phyloP scores from a whole-genome alignment of 2,113 vertebrate species.

The Atrichornis clamosus region DNA sequence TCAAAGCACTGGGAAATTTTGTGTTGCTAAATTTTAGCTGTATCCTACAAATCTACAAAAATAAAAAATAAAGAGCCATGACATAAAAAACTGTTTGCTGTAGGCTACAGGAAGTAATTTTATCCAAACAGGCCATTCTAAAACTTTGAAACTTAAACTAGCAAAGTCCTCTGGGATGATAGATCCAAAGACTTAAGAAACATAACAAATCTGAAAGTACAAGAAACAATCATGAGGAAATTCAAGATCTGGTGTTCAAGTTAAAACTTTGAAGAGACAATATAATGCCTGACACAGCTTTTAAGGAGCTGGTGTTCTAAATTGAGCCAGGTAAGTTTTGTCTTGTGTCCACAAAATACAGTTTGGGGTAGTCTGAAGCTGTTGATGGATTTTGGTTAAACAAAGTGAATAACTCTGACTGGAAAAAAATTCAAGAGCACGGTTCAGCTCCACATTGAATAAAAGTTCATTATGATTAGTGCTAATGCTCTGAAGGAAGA shows the following conservation, averaged over 20 bases:
- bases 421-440: neutral
- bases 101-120: neutral
- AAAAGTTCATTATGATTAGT: neutral
- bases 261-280: neutral
- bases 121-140: neutral
- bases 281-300: neutral
- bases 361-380: neutral
- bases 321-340: neutral
- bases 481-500: neutral
- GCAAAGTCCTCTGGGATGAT: neutral
- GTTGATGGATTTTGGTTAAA: neutral
- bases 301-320: neutral
- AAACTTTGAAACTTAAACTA: neutral
- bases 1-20: constrained; percentile 2
- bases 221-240: neutral
- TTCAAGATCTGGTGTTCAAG: neutral
- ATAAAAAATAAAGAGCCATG: neutral
- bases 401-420: neutral
- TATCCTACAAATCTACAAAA: neutral
- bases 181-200: neutral
- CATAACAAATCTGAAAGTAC: neutral
- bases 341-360: neutral
- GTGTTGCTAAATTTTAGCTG: neutral
- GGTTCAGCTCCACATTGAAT: neutral
- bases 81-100: neutral